Conservation (phyloP, 1,140 invertebrate genomes). For the Drosophila sp. region DNA sequence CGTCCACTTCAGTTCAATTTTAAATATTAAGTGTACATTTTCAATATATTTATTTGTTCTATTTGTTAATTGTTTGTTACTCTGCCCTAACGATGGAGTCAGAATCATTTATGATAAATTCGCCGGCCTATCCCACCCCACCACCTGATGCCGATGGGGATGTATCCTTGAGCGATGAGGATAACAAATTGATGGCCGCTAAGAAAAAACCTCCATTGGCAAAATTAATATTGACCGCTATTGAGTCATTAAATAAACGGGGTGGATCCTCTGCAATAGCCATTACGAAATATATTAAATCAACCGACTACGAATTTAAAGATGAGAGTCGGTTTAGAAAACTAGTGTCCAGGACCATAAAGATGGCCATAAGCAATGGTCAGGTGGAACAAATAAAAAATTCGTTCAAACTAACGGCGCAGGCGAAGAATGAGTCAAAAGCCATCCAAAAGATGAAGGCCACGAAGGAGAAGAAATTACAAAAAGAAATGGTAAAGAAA, state of each 20-base stretch:
- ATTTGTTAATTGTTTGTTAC: neutral
- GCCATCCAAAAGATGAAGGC: slow-evolving; percentile 44
- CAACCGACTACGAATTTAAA: slow-evolving; percentile 23
- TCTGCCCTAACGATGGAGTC: neutral
- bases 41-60: neutral
- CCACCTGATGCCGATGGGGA: slow-evolving; percentile 37
- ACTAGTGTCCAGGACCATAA: slow-evolving; percentile 19
- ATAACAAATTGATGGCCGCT: neutral
- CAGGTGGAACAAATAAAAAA: slow-evolving; percentile 41
- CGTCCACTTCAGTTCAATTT: neutral
- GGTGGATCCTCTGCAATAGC: slow-evolving; percentile 46
- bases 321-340: slow-evolving; percentile 9
- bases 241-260: slow-evolving; percentile 20
- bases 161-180: slow-evolving; percentile 6
- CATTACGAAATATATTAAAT: slow-evolving; percentile 43
- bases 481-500: neutral
- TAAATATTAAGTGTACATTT: neutral
- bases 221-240: slow-evolving; percentile 17
- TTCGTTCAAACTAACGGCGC: slow-evolving; percentile 50
- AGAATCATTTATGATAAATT: neutral
- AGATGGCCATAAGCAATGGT: slow-evolving; percentile 25
- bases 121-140: slow-evolving; percentile 40
- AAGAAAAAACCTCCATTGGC: neutral
- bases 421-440: slow-evolving; percentile 5
- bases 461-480: slow-evolving; percentile 14